A percentile compares a stretch with the other conserved stretches of the same genome.
phyloP scores from a whole-genome alignment of 1,140 invertebrate genomes.

The Druon quercuslanigerum region DNA sequence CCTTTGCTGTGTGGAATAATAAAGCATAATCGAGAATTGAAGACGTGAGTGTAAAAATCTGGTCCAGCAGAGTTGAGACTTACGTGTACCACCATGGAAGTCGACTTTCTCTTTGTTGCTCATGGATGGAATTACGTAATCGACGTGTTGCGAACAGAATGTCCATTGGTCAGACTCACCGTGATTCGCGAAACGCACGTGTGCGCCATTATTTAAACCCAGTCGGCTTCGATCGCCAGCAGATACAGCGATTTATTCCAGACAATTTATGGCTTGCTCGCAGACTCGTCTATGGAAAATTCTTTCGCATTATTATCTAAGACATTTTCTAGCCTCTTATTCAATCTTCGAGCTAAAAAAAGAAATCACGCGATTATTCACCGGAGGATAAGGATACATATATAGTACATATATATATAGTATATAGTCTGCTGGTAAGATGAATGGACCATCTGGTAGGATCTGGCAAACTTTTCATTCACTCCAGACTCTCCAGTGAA shows the following conservation, averaged over 20 bases:
- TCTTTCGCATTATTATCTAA: constrained; percentile 21
- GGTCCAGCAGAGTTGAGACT: neutral
- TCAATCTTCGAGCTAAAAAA: neutral
- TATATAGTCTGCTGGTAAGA: no score
- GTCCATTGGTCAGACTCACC: constrained; percentile 5
- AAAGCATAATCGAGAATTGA: constrained; percentile 3
- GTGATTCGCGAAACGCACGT: constrained; percentile 15
- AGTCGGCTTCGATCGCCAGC: constrained; percentile 10
- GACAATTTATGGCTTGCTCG: constrained; percentile 15
- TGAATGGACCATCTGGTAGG: no score
- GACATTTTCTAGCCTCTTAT: neutral
- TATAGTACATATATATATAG: no score
- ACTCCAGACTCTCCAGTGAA: no score
- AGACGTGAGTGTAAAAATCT: neutral
- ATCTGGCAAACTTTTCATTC: no score
- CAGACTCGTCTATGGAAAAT: constrained; percentile 21
- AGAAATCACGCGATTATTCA: no score
- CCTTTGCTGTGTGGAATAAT: constrained; percentile 1
- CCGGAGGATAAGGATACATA: no score
- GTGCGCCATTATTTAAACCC: constrained; percentile 15
- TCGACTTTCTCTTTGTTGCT: constrained; percentile 16
- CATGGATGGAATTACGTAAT: constrained; percentile 12
- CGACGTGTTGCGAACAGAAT: constrained; percentile 10
- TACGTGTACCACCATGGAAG: constrained; percentile 5
- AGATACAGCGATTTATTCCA: constrained; percentile 20